Evolutionary conservation across 2,797 vertebrate species (phyloP).

Genomic region (Xiphophorus birchmanni): DNA sequence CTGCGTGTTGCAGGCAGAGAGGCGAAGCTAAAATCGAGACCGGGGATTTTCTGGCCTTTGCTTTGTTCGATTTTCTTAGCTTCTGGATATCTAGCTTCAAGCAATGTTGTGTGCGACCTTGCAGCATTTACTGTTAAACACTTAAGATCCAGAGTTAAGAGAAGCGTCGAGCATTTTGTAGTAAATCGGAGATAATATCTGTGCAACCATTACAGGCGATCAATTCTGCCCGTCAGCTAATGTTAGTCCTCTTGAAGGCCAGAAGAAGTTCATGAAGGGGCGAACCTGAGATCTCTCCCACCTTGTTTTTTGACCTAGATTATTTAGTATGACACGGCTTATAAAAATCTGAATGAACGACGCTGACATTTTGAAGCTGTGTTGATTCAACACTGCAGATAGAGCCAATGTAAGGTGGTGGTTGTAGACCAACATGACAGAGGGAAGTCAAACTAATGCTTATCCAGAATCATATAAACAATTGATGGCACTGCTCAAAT

Average conservation of each 20-base stretch:
- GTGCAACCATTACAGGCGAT: constrained; percentile 22
- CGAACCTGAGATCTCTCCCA: constrained; percentile 25
- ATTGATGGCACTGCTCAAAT: background rate
- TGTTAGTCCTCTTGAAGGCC: constrained; percentile 42
- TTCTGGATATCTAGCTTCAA: background rate
- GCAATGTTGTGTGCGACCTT: rapidly evolving
- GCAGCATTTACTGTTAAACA: background rate
- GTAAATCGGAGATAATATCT: background rate
- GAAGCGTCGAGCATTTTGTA: background rate
- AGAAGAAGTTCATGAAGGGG: constrained; percentile 52
- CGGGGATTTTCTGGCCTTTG: constrained; percentile 73
- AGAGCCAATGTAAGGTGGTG: background rate
- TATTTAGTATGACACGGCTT: background rate
- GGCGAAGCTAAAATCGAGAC: constrained; percentile 69
- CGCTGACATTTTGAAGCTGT: rapidly evolving
- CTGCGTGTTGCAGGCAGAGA: constrained; percentile 22
- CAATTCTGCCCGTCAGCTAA: constrained; percentile 17
- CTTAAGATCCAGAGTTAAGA: rapidly evolving
- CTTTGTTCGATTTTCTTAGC: constrained; percentile 63
- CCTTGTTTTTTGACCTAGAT: background rate
- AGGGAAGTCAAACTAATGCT: background rate
- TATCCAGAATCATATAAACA: background rate
- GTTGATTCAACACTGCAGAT: background rate
- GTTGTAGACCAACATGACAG: constrained; percentile 34
- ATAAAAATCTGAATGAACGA: background rate